These are phyloP conservation scores for Alligator sinensis DNA, from an alignment of 2,113 vertebrate genomes.

Conservation along the genomic window DNA sequence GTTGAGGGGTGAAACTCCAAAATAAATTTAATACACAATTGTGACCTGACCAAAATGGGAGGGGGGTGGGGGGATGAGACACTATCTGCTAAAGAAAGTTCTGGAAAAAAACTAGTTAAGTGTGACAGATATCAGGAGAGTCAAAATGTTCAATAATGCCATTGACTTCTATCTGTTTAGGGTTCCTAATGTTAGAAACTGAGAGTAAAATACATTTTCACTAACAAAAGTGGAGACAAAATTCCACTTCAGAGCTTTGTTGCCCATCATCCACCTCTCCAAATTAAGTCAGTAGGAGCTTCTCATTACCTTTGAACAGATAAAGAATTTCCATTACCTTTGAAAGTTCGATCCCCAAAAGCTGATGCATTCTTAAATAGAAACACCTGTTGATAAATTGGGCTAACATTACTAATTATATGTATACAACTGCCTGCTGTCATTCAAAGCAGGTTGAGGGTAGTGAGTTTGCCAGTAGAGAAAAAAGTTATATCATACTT, in stretches of 20 bases:
- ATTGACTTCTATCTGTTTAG: neutral
- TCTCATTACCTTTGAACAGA: too few relatives aligned
- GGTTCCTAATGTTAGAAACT: neutral
- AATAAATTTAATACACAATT: neutral
- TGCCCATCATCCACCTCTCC: neutral
- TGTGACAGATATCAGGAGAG: neutral
- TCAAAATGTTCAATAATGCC: neutral
- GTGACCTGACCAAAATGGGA: too few relatives aligned
- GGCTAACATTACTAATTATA: neutral
- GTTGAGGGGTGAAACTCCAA: neutral
- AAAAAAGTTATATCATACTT: neutral
- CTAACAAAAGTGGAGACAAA: neutral
- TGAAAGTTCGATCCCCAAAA: neutral
- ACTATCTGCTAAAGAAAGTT: neutral
- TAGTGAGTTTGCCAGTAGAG: neutral
- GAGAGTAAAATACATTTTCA: neutral
- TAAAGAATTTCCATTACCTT: neutral
- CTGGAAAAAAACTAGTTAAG: neutral
- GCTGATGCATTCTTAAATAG: neutral
- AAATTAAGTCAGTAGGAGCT: neutral
- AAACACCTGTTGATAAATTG: neutral
- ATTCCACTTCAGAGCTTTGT: neutral
- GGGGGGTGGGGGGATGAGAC: too few relatives aligned
- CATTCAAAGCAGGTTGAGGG: neutral
- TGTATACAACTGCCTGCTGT: neutral